phyloP scores from a whole-genome alignment of 2,888 invertebrate genomes.

The Hanleya hanleyi region DNA sequence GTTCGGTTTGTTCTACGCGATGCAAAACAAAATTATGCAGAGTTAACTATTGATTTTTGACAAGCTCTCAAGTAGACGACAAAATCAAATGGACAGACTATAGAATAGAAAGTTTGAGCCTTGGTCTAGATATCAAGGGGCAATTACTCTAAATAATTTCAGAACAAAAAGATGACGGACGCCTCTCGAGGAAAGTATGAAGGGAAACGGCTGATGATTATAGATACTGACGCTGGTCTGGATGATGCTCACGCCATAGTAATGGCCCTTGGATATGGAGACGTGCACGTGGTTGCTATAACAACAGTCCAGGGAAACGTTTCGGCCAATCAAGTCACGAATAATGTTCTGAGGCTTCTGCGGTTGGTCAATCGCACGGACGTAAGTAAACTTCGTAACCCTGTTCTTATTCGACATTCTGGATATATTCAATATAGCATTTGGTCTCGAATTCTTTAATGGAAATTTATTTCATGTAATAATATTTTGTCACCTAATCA shows the following conservation, averaged over 20 bases:
- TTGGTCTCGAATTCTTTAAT: no score
- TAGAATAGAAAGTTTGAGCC: no score
- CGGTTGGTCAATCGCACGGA: conserved; percentile 46
- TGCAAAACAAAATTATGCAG: no score
- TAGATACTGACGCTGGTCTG: conserved; percentile 71
- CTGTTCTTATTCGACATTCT: neutral
- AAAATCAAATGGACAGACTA: no score
- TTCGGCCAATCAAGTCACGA: conserved; percentile 44
- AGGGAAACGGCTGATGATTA: conserved; percentile 40
- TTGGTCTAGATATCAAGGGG: no score
- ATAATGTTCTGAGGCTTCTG: conserved; percentile 60
- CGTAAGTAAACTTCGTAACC: conserved; percentile 41
- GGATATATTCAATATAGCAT: neutral
- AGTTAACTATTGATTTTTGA: no score
- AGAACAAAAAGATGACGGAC: no score
- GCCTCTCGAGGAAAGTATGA: no score
- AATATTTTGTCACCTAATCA: neutral
- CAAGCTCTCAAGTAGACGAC: no score
- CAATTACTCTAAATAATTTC: no score
- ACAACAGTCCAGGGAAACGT: conserved; percentile 77
- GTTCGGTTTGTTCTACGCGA: no score
- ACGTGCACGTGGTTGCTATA: conserved; percentile 79
- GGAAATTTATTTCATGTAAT: no score
- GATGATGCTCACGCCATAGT: conserved; percentile 72
- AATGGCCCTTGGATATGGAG: conserved; percentile 66